A percentile compares a stretch with the other conserved stretches of the same genome.
Evolutionary conservation across 2,888 invertebrate species (phyloP).

Genomic region (Nebria salina): DNA sequence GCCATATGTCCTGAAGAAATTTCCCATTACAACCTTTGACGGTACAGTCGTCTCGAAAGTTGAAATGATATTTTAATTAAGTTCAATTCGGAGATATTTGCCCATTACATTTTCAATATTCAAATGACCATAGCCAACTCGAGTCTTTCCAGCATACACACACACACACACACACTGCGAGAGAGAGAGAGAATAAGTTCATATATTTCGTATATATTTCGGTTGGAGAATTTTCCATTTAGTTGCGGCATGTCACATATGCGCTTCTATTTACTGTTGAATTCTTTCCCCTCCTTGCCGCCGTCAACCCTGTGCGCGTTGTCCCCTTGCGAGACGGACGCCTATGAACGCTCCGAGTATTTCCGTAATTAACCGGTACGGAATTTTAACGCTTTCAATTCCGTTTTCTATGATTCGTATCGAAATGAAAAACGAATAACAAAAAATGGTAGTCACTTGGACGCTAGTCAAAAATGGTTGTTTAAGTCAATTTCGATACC

Average conservation of each 20-base stretch:
- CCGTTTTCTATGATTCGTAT: slow-evolving; percentile 13
- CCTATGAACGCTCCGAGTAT: slow-evolving; percentile 42
- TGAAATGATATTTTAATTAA: slow-evolving; percentile 36
- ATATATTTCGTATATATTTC: slow-evolving; percentile 46
- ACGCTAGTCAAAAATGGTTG: no score
- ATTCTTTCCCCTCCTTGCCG: slow-evolving; percentile 22
- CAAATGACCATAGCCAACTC: slow-evolving; percentile 25
- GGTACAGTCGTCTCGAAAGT: neutral
- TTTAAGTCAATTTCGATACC: no score
- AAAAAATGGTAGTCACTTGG: neutral
- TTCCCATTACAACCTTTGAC: no score
- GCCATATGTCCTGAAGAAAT: neutral
- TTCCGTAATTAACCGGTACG: slow-evolving; percentile 39
- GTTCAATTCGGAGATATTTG: slow-evolving; percentile 43
- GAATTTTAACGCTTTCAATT: slow-evolving; percentile 23
- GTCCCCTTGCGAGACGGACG: slow-evolving; percentile 26
- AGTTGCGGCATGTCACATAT: slow-evolving; percentile 46
- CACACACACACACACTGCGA: neutral
- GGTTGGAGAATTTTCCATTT: slow-evolving; percentile 47
- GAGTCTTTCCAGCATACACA: slow-evolving; percentile 5
- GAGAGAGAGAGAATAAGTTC: slow-evolving; percentile 22
- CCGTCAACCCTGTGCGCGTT: slow-evolving; percentile 17
- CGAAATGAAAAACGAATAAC: slow-evolving; percentile 9
- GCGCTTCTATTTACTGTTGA: slow-evolving; percentile 45
- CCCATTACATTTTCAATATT: slow-evolving; percentile 38